These are phyloP conservation scores for Helobdella robusta DNA, from an alignment of 2,888 invertebrate genomes.

Conservation along the genomic window DNA sequence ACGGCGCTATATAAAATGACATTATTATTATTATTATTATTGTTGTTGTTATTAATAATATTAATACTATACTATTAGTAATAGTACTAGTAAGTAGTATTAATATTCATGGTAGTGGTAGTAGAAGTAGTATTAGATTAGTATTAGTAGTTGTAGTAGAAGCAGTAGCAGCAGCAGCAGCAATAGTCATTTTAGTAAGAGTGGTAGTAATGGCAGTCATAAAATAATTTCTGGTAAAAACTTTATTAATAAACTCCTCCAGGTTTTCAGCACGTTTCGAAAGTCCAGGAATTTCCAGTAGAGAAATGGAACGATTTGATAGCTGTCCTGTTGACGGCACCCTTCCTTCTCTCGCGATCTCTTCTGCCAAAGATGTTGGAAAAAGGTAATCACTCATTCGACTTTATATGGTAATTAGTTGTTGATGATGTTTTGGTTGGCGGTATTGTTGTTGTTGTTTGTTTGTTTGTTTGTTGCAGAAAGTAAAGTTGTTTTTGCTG, in stretches of 20 bases:
- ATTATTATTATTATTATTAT: too few species aligned
- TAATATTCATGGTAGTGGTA: neutral
- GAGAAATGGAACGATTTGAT: slow-evolving; percentile 43
- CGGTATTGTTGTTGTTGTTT: too few species aligned
- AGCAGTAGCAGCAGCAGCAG: neutral
- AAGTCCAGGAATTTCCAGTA: slow-evolving; percentile 40
- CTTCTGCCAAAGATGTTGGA: slow-evolving; percentile 39
- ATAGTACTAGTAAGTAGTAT: too few species aligned
- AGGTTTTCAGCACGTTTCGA: slow-evolving; percentile 38
- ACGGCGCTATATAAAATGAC: too few species aligned
- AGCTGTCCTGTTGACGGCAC: slow-evolving; percentile 39
- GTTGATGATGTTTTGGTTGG: too few species aligned
- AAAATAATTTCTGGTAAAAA: neutral
- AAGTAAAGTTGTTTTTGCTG: too few species aligned
- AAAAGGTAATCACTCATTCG: slow-evolving; percentile 38
- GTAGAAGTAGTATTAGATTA: neutral
- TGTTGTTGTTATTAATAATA: too few species aligned
- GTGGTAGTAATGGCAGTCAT: neutral
- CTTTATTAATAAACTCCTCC: neutral
- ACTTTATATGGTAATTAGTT: neutral
- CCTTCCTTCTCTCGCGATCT: slow-evolving; percentile 39
- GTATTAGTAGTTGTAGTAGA: neutral
- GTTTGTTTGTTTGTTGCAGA: too few species aligned
- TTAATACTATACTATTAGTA: too few species aligned
- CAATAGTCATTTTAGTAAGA: neutral